Conservation (phyloP, 1,140 invertebrate genomes). For the Lucilia sericata region DNA sequence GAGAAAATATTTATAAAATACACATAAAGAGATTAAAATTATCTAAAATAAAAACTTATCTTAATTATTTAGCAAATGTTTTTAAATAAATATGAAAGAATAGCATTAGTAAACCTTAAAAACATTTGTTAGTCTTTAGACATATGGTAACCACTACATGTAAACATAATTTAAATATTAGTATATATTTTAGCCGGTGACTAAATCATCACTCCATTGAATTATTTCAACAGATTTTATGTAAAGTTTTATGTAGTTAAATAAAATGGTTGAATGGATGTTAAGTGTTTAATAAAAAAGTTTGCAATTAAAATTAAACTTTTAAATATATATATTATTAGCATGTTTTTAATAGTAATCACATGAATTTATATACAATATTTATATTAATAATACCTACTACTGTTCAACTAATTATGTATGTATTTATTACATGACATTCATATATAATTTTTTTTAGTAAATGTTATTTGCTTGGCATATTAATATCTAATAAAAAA, state of each 20-base stretch:
- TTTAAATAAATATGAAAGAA: not conserved
- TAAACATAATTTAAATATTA: too few species aligned
- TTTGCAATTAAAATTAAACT: not conserved
- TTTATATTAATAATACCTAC: not conserved
- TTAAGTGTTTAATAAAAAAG: not conserved
- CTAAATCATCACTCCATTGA: too few species aligned
- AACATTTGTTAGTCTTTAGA: not conserved
- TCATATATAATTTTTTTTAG: not conserved
- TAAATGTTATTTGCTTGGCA: conserved; percentile 32
- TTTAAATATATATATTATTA: not conserved
- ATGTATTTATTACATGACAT: conserved; percentile 23
- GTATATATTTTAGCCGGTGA: too few species aligned
- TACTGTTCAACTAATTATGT: not conserved
- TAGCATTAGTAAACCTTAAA: too few species aligned
- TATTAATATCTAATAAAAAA: conserved; percentile 17
- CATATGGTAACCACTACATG: too few species aligned
- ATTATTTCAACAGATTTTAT: too few species aligned
- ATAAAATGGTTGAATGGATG: too few species aligned
- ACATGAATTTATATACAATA: conserved; percentile 33
- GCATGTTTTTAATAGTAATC: not conserved
- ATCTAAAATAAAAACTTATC: not conserved
- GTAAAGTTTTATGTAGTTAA: too few species aligned
- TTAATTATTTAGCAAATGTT: not conserved
- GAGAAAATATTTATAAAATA: not conserved
- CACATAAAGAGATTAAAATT: conserved; percentile 6